These are phyloP conservation scores for Cebus imitator DNA, from an alignment of 2,113 vertebrate species.

Conservation along the genomic window DNA sequence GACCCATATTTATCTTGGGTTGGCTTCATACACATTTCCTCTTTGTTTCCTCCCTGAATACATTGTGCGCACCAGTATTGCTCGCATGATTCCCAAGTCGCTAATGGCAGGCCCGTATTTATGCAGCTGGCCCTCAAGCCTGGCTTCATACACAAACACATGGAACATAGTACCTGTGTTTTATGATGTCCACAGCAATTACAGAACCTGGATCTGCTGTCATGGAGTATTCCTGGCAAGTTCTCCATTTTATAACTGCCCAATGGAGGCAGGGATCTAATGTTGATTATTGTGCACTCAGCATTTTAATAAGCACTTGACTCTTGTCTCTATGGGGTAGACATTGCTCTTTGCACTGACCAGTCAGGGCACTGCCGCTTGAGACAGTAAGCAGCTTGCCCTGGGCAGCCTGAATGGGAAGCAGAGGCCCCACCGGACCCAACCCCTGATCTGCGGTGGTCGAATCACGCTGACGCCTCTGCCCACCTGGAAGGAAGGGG, in stretches of 20 bases:
- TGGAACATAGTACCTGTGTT: accelerated
- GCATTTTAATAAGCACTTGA: background rate
- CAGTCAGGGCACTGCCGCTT: too few relatives aligned
- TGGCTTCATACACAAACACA: background rate
- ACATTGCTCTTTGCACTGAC: too few relatives aligned
- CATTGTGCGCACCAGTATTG: accelerated
- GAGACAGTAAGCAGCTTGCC: accelerated
- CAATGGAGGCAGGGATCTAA: accelerated
- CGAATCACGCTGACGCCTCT: background rate
- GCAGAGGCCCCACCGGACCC: accelerated
- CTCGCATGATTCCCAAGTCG: background rate
- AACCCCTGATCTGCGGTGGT: too few relatives aligned
- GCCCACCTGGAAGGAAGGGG: background rate
- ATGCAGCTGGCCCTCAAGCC: background rate
- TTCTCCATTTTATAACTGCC: accelerated
- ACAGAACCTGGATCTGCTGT: background rate
- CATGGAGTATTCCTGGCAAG: background rate
- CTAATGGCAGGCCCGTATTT: accelerated
- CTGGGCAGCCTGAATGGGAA: too few relatives aligned
- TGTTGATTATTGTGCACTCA: accelerated
- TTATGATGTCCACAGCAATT: accelerated
- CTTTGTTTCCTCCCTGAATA: background rate
- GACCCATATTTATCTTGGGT: background rate
- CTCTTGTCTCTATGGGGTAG: background rate
- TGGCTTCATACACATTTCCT: too few relatives aligned